Evolutionary conservation across 2,888 invertebrate genomes (phyloP).

Genomic region (Hemicrepidius hirtus): DNA sequence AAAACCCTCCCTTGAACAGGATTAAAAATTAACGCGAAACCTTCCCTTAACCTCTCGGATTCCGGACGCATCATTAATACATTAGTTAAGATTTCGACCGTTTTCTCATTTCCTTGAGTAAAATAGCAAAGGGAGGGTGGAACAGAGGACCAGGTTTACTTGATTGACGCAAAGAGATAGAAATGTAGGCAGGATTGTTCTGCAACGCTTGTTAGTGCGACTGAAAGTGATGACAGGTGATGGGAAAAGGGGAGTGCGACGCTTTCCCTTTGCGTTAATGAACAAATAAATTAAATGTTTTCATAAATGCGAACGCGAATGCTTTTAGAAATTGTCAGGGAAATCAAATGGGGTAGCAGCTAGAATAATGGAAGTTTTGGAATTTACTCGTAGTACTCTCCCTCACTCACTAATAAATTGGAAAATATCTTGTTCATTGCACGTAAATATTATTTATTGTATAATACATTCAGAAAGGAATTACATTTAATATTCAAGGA

Average conservation of each 20-base stretch:
- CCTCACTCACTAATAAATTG: too few species aligned
- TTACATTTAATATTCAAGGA: too few species aligned
- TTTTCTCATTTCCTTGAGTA: constrained; percentile 42
- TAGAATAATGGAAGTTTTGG: not conserved
- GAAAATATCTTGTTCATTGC: too few species aligned
- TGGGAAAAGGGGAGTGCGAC: not conserved
- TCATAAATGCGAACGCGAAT: constrained; percentile 23
- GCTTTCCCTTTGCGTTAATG: constrained; percentile 9
- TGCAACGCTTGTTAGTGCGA: constrained; percentile 16
- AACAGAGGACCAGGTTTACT: constrained; percentile 2
- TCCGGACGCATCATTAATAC: constrained; percentile 34
- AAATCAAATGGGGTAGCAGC: constrained; percentile 15
- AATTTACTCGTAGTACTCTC: too few species aligned
- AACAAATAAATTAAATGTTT: constrained; percentile 28
- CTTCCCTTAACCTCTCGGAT: not conserved
- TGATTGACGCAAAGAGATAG: constrained; percentile 37
- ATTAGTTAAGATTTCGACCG: constrained; percentile 33
- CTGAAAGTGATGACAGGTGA: constrained; percentile 24
- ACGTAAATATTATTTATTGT: too few species aligned
- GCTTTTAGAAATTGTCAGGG: constrained; percentile 21
- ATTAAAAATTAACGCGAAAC: constrained; percentile 7
- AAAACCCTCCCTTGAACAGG: not conserved
- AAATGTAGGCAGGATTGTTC: constrained; percentile 24
- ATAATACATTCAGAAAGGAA: too few species aligned
- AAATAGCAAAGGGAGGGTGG: constrained; percentile 23